Conservation (phyloP, 2,113 vertebrate genomes). For the Galeopterus variegatus region DNA sequence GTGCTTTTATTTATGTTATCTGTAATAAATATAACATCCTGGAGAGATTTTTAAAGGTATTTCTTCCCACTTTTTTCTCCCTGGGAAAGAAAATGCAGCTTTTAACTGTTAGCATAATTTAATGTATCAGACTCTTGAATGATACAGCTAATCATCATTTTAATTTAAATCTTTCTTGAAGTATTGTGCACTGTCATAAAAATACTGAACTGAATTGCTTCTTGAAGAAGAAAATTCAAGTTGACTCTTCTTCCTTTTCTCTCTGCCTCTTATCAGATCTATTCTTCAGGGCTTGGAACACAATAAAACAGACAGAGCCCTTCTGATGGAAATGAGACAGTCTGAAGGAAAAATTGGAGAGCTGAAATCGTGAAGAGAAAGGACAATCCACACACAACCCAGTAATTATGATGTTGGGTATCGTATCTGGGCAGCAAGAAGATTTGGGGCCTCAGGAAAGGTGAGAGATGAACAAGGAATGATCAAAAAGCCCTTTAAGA, state of each 20-base stretch:
- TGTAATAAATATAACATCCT: not conserved
- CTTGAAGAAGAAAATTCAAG: not conserved
- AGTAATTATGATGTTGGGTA: too few relatives aligned
- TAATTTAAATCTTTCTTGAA: not conserved
- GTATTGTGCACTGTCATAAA: rapidly evolving
- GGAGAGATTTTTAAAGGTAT: not conserved
- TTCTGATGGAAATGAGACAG: not conserved
- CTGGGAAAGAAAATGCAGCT: not conserved
- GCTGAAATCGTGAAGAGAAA: not conserved
- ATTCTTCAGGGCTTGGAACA: not conserved
- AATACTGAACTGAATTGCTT: not conserved
- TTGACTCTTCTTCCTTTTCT: too few relatives aligned
- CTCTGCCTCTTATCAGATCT: not conserved
- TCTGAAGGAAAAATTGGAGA: not conserved
- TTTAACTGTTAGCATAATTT: not conserved
- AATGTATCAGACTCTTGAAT: not conserved
- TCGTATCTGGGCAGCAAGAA: too few relatives aligned
- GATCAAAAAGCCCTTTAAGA: not conserved
- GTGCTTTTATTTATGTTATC: not conserved
- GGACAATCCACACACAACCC: too few relatives aligned
- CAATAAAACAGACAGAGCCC: not conserved
- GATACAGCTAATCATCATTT: not conserved
- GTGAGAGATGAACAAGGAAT: not conserved
- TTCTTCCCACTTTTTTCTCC: not conserved
- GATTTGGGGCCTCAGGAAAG: rapidly evolving